Percentiles rank a stretch among this genome's conserved stretches.
Conservation (phyloP, 2,113 vertebrate genomes). For the Mandrillus leucophaeus region DNA sequence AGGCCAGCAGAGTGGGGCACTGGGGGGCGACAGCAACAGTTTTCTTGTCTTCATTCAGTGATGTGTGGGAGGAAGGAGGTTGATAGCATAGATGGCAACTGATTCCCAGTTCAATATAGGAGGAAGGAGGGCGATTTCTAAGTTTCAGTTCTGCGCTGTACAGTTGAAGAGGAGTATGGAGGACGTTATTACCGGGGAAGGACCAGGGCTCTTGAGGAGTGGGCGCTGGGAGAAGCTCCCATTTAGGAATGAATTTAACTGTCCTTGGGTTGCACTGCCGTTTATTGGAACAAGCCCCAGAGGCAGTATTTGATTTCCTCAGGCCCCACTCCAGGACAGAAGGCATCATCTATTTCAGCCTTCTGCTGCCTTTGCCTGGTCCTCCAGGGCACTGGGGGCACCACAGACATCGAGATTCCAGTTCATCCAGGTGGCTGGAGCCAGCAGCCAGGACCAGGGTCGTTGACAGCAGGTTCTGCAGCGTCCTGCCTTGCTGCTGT, state of each 20-base stretch:
- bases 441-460: background rate
- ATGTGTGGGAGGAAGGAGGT: background rate
- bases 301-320: slow-evolving; percentile 1
- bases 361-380: background rate
- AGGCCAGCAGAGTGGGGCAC: background rate
- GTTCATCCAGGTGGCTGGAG: background rate
- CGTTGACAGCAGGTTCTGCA: slow-evolving; percentile 46
- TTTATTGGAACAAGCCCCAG: background rate
- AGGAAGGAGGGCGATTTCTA: background rate
- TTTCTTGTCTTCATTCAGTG: background rate
- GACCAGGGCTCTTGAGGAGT: slow-evolving; percentile 11
- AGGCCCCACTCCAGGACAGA: background rate
- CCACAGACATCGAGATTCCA: background rate
- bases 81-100: background rate
- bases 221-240: background rate
- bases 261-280: background rate
- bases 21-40: background rate
- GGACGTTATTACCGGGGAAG: background rate
- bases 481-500: background rate
- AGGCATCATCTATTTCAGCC: slow-evolving; percentile 17
- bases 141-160: background rate
- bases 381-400: background rate
- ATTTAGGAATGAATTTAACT: slow-evolving; percentile 68
- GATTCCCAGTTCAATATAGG: background rate
- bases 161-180: background rate